phyloP scores from a whole-genome alignment of 1,140 invertebrate genomes.

The Probaryconus sp. region DNA sequence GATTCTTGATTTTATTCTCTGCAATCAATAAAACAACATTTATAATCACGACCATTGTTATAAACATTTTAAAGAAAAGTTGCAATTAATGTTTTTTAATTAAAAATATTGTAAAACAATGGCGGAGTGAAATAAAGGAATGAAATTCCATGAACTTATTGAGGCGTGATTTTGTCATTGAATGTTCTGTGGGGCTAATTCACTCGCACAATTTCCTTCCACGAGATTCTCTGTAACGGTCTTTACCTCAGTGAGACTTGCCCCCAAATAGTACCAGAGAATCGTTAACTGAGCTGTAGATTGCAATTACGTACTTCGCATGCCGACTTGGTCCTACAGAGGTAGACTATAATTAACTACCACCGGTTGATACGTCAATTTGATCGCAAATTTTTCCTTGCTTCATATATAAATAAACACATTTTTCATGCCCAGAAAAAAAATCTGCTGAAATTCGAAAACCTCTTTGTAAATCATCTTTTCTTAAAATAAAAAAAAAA shows the following conservation, averaged over 20 bases:
- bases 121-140: no score
- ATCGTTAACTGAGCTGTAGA: constrained; percentile 54
- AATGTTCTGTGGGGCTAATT: constrained; percentile 53
- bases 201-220: constrained; percentile 54
- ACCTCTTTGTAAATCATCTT: not conserved
- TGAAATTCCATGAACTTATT: no score
- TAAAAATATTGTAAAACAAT: no score
- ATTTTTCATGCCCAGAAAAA: not conserved
- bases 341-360: constrained; percentile 55
- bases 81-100: no score
- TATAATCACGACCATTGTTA: no score
- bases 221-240: constrained; percentile 40
- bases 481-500: no score
- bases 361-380: constrained; percentile 54
- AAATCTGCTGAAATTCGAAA: no score
- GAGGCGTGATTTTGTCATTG: constrained; percentile 44
- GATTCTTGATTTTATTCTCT: no score
- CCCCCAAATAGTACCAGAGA: constrained; percentile 39
- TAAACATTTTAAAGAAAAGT: no score
- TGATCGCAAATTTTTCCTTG: constrained; percentile 23
- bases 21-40: no score
- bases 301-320: constrained; percentile 55
- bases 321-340: constrained; percentile 39
- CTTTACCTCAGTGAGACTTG: constrained; percentile 47
- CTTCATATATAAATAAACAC: no score